Evolutionary conservation across 2,888 invertebrate species (phyloP), one percentile per base, ranked within the genome.

Genomic region (Antheraea yamamai): DNA sequence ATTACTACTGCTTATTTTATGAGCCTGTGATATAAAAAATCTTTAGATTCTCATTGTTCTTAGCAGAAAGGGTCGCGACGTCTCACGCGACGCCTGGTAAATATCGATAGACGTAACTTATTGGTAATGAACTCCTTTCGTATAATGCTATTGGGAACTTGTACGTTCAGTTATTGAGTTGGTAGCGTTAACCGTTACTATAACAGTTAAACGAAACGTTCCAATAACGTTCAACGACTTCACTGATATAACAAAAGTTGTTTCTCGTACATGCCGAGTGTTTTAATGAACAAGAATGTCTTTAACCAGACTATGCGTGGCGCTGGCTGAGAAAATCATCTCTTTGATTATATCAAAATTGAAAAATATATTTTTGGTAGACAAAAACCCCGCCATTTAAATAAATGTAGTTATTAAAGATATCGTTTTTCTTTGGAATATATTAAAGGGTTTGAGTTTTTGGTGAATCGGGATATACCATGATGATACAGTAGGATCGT

Each of bases 161-260:
- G 70, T 70, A 70, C 77, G 79, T 84, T 79, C 80, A 79, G 83
- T 80, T 84, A 84, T 84, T 83, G 85, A 81, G 80, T 83, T 77
- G 78, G 80, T 79, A 78, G 79, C 84, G 83, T 85, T 85, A 87
- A 87, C 86, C 81, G 83, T 82, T 80, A 84, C 87, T 84, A 83
- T 84, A 81, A 84, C 82, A 80, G 87, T 85, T 81, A 84, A 81
- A 83, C 80, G 81, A 83, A 83, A 86, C 79, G 83, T 79, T 79
- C 80, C 84, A 84, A 82, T 87, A 84, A 84, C 83, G 81, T 39
- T 70, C 20, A 70, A 70, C 70, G 70, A 70, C 70, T 35, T 79
- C 76, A 78, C 77, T 79, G 78, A 79, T 78, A 81, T 79, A 78
- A 72, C 74, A 73, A 75, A 77, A 83, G 82, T 83, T 84, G 80